These are phyloP conservation scores for Danio choprae DNA, from an alignment of 2,797 vertebrate species.

Conservation along the genomic window DNA sequence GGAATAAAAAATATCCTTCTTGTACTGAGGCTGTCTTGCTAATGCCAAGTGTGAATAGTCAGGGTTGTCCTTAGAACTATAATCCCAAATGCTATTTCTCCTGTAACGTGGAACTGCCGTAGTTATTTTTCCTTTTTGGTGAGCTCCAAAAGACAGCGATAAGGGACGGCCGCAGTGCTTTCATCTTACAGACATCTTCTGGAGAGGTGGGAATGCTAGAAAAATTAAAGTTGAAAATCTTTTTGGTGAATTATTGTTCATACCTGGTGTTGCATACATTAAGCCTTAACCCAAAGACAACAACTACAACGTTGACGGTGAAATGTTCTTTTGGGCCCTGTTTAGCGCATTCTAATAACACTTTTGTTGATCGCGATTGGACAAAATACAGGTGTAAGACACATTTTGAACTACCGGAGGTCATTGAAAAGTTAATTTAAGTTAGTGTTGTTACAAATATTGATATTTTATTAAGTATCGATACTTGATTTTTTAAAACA, in stretches of 20 bases:
- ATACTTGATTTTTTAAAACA: too few relatives aligned
- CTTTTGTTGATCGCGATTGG: too few relatives aligned
- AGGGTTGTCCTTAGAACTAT: slow-evolving; percentile 85
- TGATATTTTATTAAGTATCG: too few relatives aligned
- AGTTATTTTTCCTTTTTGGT: slow-evolving; percentile 61
- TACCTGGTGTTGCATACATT: neutral
- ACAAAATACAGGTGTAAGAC: too few relatives aligned
- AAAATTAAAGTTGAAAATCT: slow-evolving; percentile 65
- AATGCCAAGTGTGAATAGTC: slow-evolving; percentile 85
- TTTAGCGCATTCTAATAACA: too few relatives aligned
- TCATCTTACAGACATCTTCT: slow-evolving; percentile 79
- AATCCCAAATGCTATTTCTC: slow-evolving; percentile 80
- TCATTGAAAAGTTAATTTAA: too few relatives aligned
- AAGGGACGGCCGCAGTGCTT: slow-evolving; percentile 77
- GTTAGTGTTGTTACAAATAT: too few relatives aligned
- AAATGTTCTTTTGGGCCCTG: neutral
- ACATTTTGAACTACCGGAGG: too few relatives aligned
- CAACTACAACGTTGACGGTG: slow-evolving; percentile 33
- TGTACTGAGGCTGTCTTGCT: slow-evolving; percentile 84
- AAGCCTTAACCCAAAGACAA: neutral
- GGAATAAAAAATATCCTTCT: slow-evolving; percentile 86
- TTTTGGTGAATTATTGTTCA: slow-evolving; percentile 59
- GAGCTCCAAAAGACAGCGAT: slow-evolving; percentile 80
- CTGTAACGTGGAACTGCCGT: slow-evolving; percentile 78
- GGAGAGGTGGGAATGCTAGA: slow-evolving; percentile 57